Percentiles rank a stretch among this genome's conserved stretches.
These are phyloP conservation scores for Aphrocallistes beatrix DNA, from an alignment of 37 sponge, comb jelly and placozoan species.

Conservation along the genomic window DNA sequence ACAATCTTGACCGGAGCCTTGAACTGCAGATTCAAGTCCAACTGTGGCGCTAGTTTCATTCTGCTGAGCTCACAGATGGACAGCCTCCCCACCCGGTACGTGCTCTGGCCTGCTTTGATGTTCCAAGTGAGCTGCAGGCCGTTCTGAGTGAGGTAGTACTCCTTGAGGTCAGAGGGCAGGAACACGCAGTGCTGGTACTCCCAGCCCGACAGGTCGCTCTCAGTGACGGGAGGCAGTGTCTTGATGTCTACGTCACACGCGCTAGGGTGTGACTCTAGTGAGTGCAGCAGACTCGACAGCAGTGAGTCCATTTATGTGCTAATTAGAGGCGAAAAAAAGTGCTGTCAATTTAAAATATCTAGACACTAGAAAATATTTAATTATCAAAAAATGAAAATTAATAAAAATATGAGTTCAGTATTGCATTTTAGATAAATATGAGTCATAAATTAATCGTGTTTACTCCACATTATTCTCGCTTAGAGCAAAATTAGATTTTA, in stretches of 20 bases:
- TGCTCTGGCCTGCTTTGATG: background rate
- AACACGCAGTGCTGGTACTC: conserved; percentile 1
- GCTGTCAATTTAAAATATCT: no score
- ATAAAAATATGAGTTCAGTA: no score
- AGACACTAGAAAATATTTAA: no score
- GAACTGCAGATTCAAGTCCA: background rate
- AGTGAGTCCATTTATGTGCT: background rate
- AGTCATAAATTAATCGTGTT: no score
- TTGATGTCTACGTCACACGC: background rate
- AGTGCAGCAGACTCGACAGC: background rate
- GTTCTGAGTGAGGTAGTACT: background rate
- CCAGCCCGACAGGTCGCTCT: background rate
- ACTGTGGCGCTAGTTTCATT: background rate
- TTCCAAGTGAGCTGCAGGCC: background rate
- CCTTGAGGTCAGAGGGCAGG: background rate
- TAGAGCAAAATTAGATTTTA: no score
- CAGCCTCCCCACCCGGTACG: conserved; percentile 14
- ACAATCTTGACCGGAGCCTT: background rate
- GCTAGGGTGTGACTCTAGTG: background rate
- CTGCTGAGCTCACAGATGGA: background rate
- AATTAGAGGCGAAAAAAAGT: no score
- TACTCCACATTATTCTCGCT: no score
- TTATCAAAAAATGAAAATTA: no score
- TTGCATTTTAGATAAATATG: no score
- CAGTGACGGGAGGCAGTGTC: background rate